These are phyloP conservation scores for Penaeus japonicus DNA, from an alignment of 1,140 invertebrate species.

Conservation along the genomic window DNA sequence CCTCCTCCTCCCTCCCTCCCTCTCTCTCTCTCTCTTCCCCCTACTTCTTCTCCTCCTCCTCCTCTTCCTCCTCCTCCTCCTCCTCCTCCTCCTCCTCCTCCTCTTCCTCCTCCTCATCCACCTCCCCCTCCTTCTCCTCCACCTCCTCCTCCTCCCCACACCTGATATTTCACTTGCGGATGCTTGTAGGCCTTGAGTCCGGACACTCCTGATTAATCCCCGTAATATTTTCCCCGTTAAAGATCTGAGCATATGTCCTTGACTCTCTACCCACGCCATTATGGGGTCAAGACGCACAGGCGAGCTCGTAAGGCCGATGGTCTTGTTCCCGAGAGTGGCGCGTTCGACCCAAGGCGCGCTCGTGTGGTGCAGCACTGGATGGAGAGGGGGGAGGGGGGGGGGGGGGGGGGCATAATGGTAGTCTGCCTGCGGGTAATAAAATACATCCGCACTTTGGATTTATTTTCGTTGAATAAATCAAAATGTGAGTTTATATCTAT, in stretches of 20 bases:
- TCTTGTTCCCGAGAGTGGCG: not conserved
- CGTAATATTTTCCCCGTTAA: slow-evolving; percentile 6
- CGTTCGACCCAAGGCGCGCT: not conserved
- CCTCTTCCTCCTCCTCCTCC: not conserved
- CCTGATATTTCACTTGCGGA: not conserved
- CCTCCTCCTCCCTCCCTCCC: not conserved
- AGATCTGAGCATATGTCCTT: not conserved
- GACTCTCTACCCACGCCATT: not conserved
- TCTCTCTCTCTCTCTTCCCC: not conserved
- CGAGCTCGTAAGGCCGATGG: not conserved
- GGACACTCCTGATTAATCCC: not conserved
- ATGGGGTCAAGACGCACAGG: no score
- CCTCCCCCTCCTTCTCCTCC: not conserved
- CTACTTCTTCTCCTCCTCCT: not conserved
- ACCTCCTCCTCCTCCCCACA: not conserved
- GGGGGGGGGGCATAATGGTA: not conserved
- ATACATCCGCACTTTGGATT: not conserved
- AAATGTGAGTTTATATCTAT: not conserved
- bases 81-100: not conserved
- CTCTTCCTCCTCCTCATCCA: not conserved
- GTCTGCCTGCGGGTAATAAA: not conserved
- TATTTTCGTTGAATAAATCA: not conserved
- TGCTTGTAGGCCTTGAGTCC: not conserved
- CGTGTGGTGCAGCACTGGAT: not conserved
- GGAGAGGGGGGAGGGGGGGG: not conserved